These are phyloP conservation scores for Oligia fasciuncula DNA, from an alignment of 2,888 invertebrate species.

Conservation along the genomic window DNA sequence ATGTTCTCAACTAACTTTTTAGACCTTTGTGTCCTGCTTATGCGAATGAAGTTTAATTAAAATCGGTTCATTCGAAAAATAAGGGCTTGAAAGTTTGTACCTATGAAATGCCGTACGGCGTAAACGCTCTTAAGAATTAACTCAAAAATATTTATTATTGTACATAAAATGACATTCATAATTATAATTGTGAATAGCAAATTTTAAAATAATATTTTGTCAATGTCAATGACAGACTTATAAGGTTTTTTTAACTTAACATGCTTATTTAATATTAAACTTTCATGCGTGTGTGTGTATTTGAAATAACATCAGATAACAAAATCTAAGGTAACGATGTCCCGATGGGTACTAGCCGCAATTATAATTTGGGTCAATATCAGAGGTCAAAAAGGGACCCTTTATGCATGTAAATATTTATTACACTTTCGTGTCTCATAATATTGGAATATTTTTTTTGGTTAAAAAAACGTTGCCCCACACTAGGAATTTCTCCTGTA, in stretches of 20 bases:
- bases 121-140: background rate
- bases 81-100: too few relatives aligned
- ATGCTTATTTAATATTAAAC: background rate
- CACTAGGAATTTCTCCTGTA: too few relatives aligned
- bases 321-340: slow-evolving; percentile 32
- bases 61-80: too few relatives aligned
- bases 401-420: slow-evolving; percentile 49
- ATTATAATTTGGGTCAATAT: slow-evolving; percentile 59
- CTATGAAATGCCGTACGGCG: too few relatives aligned
- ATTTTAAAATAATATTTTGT: background rate
- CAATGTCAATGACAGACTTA: background rate
- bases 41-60: too few relatives aligned
- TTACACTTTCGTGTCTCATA: slow-evolving; percentile 31
- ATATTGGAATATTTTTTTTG: slow-evolving; percentile 23
- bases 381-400: slow-evolving; percentile 40
- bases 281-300: background rate
- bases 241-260: background rate
- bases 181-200: background rate
- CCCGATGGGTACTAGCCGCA: slow-evolving; percentile 30
- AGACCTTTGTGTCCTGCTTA: too few relatives aligned
- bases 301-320: slow-evolving; percentile 29
- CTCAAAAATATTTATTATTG: background rate
- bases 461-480: too few relatives aligned
- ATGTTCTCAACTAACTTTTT: too few relatives aligned
- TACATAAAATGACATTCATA: background rate